Percentiles rank a stretch among this genome's conserved stretches.
Evolutionary conservation across 92 coral and sea anemone genomes (phyloP).

Genomic region (Epizoanthus ramosus): DNA sequence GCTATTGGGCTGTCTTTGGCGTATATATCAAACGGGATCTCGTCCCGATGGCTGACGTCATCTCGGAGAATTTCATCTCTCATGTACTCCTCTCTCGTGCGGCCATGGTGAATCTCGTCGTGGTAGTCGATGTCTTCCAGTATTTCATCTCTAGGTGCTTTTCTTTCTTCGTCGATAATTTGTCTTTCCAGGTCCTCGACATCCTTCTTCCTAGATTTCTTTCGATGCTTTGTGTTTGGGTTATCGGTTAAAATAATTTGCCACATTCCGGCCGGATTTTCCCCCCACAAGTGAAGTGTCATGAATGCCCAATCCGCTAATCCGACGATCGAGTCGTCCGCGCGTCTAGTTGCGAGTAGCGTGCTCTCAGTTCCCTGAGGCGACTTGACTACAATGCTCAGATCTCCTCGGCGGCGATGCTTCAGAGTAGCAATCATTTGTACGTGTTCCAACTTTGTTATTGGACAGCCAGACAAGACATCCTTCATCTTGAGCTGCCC

Average conservation of each 20-base stretch:
- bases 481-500: slow-evolving; percentile 14
- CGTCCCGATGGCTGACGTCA: slow-evolving; percentile 19
- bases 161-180: slow-evolving; percentile 45
- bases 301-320: slow-evolving; percentile 75
- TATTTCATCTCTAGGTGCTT: slow-evolving; percentile 39
- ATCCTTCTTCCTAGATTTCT: slow-evolving; percentile 23
- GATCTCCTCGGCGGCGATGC: slow-evolving; percentile 74
- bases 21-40: slow-evolving; percentile 23
- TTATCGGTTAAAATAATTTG: slow-evolving; percentile 15
- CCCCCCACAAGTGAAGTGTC: slow-evolving; percentile 79
- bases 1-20: neutral
- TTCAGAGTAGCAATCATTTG: slow-evolving; percentile 57
- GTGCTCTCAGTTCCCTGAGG: slow-evolving; percentile 61
- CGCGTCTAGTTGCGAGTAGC: slow-evolving; percentile 55
- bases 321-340: slow-evolving; percentile 64
- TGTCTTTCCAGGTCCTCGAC: slow-evolving; percentile 44
- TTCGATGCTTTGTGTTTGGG: slow-evolving; percentile 4
- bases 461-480: slow-evolving; percentile 13
- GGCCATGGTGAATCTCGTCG: slow-evolving; percentile 42
- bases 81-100: slow-evolving; percentile 43
- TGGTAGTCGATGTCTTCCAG: slow-evolving; percentile 22
- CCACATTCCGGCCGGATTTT: slow-evolving; percentile 74
- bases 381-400: slow-evolving; percentile 60
- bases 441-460: slow-evolving; percentile 72
- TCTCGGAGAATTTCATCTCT: slow-evolving; percentile 46